Conservation (phyloP, 2,888 invertebrate genomes). For the Prosopocoilus inquinatus region DNA sequence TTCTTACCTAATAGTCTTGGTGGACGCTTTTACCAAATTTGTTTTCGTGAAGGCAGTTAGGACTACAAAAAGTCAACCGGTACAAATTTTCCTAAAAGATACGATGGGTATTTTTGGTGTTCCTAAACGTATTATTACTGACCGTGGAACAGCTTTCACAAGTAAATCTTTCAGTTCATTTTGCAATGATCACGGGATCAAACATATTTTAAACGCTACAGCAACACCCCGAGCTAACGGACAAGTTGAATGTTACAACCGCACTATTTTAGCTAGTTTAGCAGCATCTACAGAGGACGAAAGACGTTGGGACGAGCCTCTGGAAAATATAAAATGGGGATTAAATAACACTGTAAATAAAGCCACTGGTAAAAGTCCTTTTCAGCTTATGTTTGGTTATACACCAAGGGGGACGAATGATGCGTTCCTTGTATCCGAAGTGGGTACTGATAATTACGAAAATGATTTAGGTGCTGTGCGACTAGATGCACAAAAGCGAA, state of each 20-base stretch:
- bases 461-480: no score
- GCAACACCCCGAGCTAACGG: constrained; percentile 20
- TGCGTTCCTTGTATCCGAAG: no score
- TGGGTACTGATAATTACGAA: no score
- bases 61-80: constrained; percentile 3
- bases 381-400: no score
- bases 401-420: no score
- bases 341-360: no score
- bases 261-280: constrained; percentile 4
- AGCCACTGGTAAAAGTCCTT: no score
- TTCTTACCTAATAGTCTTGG: constrained; percentile 35
- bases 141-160: constrained; percentile 18
- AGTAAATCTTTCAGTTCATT: constrained; percentile 10
- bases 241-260: constrained; percentile 17
- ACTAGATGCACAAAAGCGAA: no score
- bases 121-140: constrained; percentile 17
- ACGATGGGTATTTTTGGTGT: constrained; percentile 15
- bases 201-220: constrained; percentile 19
- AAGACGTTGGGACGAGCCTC: no score
- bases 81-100: constrained; percentile 9
- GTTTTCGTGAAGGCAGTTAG: constrained; percentile 3
- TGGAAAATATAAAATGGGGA: no score
- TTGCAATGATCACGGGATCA: constrained; percentile 12
- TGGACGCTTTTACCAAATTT: constrained; percentile 37
- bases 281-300: no score